Evolutionary conservation across 2,113 vertebrate genomes (phyloP).

Genomic region (Dromaius novaehollandiae): DNA sequence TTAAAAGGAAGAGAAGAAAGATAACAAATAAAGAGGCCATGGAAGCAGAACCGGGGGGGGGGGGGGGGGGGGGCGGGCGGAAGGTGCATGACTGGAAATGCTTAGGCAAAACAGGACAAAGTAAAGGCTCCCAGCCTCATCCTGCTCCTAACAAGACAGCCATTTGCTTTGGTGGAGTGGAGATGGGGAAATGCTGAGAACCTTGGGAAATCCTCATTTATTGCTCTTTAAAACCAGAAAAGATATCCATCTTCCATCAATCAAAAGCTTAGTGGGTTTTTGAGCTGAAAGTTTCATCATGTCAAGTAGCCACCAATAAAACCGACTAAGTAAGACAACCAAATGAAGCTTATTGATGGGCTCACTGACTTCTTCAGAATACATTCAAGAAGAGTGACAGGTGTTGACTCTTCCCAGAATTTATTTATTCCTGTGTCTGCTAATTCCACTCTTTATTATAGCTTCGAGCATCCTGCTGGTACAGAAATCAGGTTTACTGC

Average conservation of each 20-base stretch:
- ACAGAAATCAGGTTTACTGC: neutral
- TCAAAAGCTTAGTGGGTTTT: neutral
- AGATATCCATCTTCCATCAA: neutral
- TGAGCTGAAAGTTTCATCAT: neutral
- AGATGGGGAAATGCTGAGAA: neutral
- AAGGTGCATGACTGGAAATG: neutral
- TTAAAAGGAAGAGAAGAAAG: slow-evolving; percentile 19
- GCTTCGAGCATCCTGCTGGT: neutral
- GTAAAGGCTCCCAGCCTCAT: neutral
- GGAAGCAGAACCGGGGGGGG: neutral
- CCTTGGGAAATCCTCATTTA: neutral
- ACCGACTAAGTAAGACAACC: neutral
- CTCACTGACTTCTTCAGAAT: neutral
- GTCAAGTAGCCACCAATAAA: neutral
- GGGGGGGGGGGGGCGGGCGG: neutral
- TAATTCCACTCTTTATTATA: neutral
- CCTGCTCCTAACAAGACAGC: neutral
- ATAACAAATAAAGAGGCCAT: neutral
- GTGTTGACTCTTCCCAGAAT: neutral
- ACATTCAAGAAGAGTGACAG: neutral
- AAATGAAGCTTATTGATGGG: fast-evolving
- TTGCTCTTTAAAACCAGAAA: neutral
- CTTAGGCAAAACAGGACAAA: neutral
- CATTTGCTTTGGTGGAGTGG: neutral
- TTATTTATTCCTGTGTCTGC: neutral